phyloP scores from a whole-genome alignment of 2,797 vertebrate genomes.

The Danio kyathit region DNA sequence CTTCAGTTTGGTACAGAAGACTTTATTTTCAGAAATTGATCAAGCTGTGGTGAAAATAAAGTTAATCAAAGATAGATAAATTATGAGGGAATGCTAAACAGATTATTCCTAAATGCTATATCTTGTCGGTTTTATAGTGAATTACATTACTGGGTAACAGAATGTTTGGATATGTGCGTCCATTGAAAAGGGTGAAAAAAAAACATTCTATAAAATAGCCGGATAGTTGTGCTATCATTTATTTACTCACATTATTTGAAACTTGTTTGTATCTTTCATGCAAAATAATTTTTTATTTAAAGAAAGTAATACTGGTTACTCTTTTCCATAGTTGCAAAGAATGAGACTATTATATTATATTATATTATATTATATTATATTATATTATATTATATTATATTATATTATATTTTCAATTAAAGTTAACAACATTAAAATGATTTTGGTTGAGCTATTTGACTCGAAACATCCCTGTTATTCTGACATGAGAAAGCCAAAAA shows the following conservation, averaged over 20 bases:
- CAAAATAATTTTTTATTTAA: too few species aligned
- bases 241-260: background rate
- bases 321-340: background rate
- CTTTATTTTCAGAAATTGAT: background rate
- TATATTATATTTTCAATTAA: too few species aligned
- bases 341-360: background rate
- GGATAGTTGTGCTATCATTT: background rate
- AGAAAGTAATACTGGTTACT: background rate
- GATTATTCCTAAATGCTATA: background rate
- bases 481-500: background rate
- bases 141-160: background rate
- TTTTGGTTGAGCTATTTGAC: background rate
- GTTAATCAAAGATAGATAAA: background rate
- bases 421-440: too few species aligned
- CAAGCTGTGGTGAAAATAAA: background rate
- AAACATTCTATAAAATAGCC: background rate
- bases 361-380: constrained; percentile 1
- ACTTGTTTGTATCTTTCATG: background rate
- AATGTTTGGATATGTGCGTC: background rate
- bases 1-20: constrained; percentile 17
- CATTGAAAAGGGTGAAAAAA: background rate
- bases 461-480: background rate
- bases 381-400: background rate
- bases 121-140: background rate
- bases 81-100: background rate